These are phyloP conservation scores for Willowsia nigromaculata DNA, from an alignment of 2,888 invertebrate genomes.

Conservation along the genomic window DNA sequence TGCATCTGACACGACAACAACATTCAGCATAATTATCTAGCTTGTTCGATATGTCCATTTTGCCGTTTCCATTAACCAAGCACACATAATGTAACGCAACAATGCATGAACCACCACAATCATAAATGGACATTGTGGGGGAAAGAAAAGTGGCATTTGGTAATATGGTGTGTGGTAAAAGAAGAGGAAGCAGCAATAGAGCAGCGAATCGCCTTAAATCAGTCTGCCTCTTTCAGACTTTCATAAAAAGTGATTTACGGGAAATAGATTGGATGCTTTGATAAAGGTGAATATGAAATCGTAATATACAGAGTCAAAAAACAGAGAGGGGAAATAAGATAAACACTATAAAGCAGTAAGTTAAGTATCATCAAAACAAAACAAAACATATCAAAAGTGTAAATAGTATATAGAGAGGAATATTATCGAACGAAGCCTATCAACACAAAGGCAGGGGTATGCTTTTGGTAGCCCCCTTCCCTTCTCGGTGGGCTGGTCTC, in stretches of 20 bases:
- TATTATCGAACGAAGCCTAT: background rate
- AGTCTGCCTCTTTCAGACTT: slow-evolving; percentile 55
- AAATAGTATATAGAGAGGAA: background rate
- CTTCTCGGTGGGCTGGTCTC: background rate
- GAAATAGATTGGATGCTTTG: slow-evolving; percentile 43
- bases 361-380: background rate
- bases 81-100: no score
- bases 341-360: background rate
- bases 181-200: background rate
- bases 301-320: background rate
- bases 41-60: no score
- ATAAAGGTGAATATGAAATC: slow-evolving; percentile 28
- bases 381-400: background rate
- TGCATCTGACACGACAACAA: slow-evolving; percentile 24
- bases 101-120: no score
- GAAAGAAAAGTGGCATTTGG: background rate
- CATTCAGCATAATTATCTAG: background rate
- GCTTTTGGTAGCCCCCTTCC: background rate
- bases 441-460: background rate
- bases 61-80: no score
- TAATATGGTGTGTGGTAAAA: background rate
- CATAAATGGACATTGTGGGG: background rate
- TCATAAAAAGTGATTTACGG: slow-evolving; percentile 65
- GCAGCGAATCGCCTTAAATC: background rate
- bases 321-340: background rate